A percentile compares a stretch with the other conserved stretches of the same genome.
These are phyloP conservation scores for Microtus oregoni DNA, from an alignment of 2,113 vertebrate species.

Conservation along the genomic window DNA sequence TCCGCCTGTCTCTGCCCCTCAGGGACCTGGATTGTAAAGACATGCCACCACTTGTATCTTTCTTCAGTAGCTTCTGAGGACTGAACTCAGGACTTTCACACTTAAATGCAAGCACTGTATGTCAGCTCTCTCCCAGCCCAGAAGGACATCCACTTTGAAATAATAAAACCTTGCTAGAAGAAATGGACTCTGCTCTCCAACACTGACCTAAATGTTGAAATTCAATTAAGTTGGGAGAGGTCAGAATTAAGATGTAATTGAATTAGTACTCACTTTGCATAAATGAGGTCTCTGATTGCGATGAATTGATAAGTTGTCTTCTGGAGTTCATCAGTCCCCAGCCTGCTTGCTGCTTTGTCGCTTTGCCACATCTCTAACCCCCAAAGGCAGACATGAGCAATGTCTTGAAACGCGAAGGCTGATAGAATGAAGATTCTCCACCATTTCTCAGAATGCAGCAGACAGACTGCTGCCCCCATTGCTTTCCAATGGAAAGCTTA, in stretches of 20 bases:
- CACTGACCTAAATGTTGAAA: conserved; percentile 53
- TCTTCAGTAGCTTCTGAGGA: background rate
- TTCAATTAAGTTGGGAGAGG: conserved; percentile 76
- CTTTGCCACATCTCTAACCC: conserved; percentile 59
- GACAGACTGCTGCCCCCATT: background rate
- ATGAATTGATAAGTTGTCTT: conserved; percentile 72
- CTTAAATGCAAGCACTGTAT: background rate
- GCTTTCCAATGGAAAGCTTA: background rate
- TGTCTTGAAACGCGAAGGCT: conserved; percentile 61
- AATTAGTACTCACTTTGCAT: conserved; percentile 80
- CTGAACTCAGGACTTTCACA: background rate
- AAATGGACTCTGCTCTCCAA: conserved; percentile 65
- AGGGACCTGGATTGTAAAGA: background rate
- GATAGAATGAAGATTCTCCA: background rate
- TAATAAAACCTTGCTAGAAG: conserved; percentile 70
- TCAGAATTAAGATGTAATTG: conserved; percentile 75
- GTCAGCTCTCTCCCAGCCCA: background rate
- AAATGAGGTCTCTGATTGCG: conserved; percentile 73
- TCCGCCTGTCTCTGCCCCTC: background rate
- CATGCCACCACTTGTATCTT: background rate
- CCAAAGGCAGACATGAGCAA: background rate
- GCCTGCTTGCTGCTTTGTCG: conserved; percentile 13
- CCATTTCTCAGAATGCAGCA: conserved; percentile 55
- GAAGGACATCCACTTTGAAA: conserved; percentile 16
- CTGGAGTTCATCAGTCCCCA: conserved; percentile 65